Conservation (phyloP, 2,888 invertebrate genomes). For the Venusia cambrica region DNA sequence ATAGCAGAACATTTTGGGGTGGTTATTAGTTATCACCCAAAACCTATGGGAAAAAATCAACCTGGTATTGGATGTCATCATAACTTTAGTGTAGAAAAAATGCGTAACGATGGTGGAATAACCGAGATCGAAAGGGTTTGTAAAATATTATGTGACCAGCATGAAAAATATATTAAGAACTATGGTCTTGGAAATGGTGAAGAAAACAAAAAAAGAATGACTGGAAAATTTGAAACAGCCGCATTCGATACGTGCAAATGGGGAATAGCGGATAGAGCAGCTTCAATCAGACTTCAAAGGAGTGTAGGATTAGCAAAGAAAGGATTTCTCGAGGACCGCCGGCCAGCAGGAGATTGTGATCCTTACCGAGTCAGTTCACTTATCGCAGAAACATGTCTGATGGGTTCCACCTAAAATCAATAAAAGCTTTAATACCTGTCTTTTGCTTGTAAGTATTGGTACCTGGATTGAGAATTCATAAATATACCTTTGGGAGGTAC, state of each 20-base stretch:
- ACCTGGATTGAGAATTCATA: too few species aligned
- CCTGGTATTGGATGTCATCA: slow-evolving; percentile 93
- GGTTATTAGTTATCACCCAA: slow-evolving; percentile 85
- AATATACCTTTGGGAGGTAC: too few species aligned
- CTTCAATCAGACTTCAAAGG: slow-evolving; percentile 95
- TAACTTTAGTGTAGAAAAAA: slow-evolving; percentile 93
- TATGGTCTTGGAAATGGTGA: slow-evolving; percentile 94
- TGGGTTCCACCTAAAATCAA: too few species aligned
- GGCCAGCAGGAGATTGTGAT: slow-evolving; percentile 96
- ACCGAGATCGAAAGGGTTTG: slow-evolving; percentile 93
- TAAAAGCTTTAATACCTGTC: too few species aligned
- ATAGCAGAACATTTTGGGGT: slow-evolving; percentile 92
- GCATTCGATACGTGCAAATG: slow-evolving; percentile 93
- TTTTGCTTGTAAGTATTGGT: too few species aligned
- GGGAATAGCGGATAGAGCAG: slow-evolving; percentile 94
- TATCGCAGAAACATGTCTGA: slow-evolving; percentile 62
- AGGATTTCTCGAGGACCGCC: slow-evolving; percentile 96
- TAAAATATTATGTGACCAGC: slow-evolving; percentile 79
- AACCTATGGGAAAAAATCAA: slow-evolving; percentile 91
- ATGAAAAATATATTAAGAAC: slow-evolving; percentile 89
- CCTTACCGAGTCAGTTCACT: slow-evolving; percentile 84
- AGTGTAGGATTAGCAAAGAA: slow-evolving; percentile 91
- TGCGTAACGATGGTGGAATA: slow-evolving; percentile 88
- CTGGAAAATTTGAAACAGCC: slow-evolving; percentile 96
- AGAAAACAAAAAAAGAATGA: slow-evolving; percentile 96